phyloP scores from a whole-genome alignment of 2,113 vertebrate genomes.

The Prunella fulvescens region DNA sequence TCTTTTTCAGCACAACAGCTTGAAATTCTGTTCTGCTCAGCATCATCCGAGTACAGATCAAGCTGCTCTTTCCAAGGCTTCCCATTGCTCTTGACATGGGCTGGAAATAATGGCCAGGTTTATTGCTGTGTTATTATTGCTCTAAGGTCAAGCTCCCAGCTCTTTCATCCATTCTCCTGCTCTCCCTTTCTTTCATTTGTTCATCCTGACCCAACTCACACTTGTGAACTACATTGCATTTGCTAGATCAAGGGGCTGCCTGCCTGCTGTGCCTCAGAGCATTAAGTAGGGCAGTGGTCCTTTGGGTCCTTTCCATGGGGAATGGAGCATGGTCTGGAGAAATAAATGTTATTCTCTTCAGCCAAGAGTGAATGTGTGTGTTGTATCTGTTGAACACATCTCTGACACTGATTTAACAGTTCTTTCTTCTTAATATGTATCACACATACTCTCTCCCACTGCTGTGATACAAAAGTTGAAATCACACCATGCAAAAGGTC shows the following conservation, averaged over 20 bases:
- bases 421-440: neutral
- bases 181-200: slow-evolving; percentile 23
- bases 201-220: slow-evolving; percentile 20
- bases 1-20: neutral
- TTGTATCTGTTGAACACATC: neutral
- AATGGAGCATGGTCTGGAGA: neutral
- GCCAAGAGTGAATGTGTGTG: neutral
- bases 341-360: neutral
- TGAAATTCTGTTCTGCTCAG: neutral
- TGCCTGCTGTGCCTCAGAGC: neutral
- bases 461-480: neutral
- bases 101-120: slow-evolving; percentile 33
- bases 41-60: neutral
- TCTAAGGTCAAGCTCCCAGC: neutral
- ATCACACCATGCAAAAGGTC: neutral
- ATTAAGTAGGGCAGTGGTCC: slow-evolving; percentile 18
- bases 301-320: neutral
- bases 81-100: neutral
- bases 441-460: neutral
- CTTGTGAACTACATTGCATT: neutral
- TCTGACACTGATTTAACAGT: neutral
- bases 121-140: slow-evolving; percentile 32
- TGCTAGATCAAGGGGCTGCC: slow-evolving; percentile 18
- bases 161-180: neutral
- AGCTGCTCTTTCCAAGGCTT: neutral